Percentiles rank a stretch among this genome's conserved stretches.
These are phyloP conservation scores for Latrodectus elegans DNA, from an alignment of 2,888 invertebrate genomes.

Conservation along the genomic window DNA sequence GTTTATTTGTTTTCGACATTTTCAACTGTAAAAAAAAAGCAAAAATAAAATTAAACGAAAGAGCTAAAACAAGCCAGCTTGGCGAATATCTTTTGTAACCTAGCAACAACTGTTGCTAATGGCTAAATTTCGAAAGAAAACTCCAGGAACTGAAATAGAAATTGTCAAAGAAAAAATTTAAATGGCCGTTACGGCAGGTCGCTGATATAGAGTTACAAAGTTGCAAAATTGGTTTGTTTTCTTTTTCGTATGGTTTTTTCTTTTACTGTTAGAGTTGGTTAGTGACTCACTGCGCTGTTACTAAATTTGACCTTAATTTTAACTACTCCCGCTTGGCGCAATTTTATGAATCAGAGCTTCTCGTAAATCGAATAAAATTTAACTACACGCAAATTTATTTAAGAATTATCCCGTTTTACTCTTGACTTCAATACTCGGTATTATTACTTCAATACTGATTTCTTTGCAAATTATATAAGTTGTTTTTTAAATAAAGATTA, in stretches of 20 bases:
- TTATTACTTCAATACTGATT: too few species aligned
- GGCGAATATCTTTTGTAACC: background rate
- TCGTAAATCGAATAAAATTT: too few species aligned
- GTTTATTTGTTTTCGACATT: conserved; percentile 13
- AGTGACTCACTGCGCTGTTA: background rate
- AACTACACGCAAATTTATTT: too few species aligned
- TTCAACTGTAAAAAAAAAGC: background rate
- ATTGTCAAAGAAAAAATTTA: background rate
- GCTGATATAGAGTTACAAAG: background rate
- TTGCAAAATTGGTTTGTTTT: conserved; percentile 1
- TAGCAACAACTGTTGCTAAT: background rate
- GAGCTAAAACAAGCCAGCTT: background rate
- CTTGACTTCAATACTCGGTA: too few species aligned
- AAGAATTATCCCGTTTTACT: too few species aligned
- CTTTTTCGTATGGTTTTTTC: background rate
- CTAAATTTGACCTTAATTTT: background rate
- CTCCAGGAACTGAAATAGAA: background rate
- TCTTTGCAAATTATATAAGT: too few species aligned
- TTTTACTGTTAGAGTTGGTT: background rate
- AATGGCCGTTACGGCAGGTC: background rate
- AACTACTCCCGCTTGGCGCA: too few species aligned
- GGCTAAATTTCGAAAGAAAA: background rate
- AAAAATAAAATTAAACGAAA: background rate
- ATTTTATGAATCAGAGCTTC: too few species aligned
- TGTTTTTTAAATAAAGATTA: too few species aligned